Evolutionary conservation across 2,888 invertebrate species (phyloP).

Genomic region (Brachypterus glaber): DNA sequence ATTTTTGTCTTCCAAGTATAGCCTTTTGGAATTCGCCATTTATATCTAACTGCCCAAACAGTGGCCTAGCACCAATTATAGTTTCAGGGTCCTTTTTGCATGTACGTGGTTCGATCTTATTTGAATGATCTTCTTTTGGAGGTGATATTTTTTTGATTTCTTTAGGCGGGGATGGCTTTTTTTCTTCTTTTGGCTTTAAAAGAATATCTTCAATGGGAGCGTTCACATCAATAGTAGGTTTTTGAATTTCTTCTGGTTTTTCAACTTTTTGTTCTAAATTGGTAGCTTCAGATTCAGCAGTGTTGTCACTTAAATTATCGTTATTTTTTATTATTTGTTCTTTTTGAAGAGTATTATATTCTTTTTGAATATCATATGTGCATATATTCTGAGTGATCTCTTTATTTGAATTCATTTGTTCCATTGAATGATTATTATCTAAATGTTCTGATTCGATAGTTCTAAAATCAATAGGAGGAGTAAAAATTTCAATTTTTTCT

Average conservation of each 20-base stretch:
- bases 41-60: constrained; percentile 38
- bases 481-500: constrained; percentile 5
- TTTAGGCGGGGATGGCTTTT: not conserved
- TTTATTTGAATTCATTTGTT: no score
- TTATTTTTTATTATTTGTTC: constrained; percentile 2
- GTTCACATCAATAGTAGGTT: no score
- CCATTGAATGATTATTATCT: no score
- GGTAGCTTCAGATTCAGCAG: not conserved
- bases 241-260: not conserved
- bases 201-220: no score
- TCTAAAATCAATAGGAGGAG: constrained; percentile 2
- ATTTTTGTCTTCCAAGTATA: constrained; percentile 31
- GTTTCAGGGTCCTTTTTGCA: constrained; percentile 38
- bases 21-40: constrained; percentile 39
- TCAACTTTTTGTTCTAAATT: constrained; percentile 6
- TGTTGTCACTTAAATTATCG: no score
- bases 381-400: no score
- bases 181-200: no score
- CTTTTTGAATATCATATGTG: no score
- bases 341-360: no score
- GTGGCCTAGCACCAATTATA: constrained; percentile 37
- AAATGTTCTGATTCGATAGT: not conserved
- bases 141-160: constrained; percentile 8
- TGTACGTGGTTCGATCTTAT: constrained; percentile 21
- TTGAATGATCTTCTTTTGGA: constrained; percentile 12